A percentile compares a stretch with the other conserved stretches of the same genome.
Conservation (phyloP, 2,113 vertebrate species). For the Callithrix jacchus region DNA sequence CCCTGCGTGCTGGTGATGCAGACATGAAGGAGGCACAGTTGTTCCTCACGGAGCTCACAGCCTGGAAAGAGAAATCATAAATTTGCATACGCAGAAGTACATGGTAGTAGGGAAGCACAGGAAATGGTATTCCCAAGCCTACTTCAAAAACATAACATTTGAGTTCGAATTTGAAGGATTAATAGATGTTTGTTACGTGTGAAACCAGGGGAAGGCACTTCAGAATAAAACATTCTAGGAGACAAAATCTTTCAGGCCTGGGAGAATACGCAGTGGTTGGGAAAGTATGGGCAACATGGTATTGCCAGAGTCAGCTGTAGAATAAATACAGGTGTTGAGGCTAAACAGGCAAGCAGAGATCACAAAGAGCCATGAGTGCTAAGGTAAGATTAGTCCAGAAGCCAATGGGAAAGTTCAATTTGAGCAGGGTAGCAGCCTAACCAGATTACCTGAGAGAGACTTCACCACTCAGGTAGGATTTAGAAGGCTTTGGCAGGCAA, state of each 20-base stretch:
- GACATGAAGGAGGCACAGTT: background rate
- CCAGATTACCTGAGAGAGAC: background rate
- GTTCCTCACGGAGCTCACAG: background rate
- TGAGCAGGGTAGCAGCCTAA: background rate
- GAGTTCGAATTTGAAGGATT: background rate
- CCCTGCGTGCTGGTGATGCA: background rate
- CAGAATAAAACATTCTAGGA: background rate
- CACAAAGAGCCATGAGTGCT: background rate
- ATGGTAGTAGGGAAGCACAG: background rate
- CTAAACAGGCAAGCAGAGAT: no score
- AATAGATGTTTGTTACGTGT: background rate
- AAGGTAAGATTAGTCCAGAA: background rate
- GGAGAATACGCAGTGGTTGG: background rate
- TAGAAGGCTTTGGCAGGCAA: background rate
- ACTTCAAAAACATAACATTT: background rate
- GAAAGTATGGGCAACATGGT: background rate
- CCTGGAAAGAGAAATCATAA: background rate
- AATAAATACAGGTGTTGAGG: background rate
- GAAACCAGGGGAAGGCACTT: background rate
- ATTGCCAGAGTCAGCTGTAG: background rate
- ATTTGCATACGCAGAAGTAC: background rate
- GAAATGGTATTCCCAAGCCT: background rate
- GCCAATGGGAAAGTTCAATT: background rate
- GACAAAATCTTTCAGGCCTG: background rate
- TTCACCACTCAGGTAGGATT: background rate